Percentiles rank a stretch among this genome's conserved stretches.
These are phyloP conservation scores for Macropodus opercularis DNA, from an alignment of 2,797 vertebrate species.

Conservation along the genomic window DNA sequence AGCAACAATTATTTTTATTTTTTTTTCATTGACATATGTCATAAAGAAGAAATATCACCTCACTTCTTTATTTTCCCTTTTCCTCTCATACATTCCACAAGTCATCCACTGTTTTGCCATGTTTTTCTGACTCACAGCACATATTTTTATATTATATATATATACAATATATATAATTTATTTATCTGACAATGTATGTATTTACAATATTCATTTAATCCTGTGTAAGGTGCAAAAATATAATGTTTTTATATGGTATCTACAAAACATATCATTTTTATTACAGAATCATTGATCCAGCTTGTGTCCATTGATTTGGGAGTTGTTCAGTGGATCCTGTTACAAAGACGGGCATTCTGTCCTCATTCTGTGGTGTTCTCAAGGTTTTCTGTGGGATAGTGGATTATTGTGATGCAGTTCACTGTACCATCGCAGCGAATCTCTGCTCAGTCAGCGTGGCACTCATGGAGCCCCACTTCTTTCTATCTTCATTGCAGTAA, in stretches of 20 bases:
- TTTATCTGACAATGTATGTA: too few relatives aligned
- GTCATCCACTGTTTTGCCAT: neutral
- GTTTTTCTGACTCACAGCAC: too few relatives aligned
- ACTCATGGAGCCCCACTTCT: conserved; percentile 56
- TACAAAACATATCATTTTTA: neutral
- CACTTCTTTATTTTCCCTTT: too few relatives aligned
- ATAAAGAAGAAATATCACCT: neutral
- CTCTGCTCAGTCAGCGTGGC: conserved; percentile 53
- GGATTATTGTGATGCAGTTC: conserved; percentile 26
- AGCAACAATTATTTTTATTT: too few relatives aligned
- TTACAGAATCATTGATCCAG: too few relatives aligned
- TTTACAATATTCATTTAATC: neutral
- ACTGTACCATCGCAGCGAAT: conserved; percentile 20
- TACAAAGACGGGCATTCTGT: neutral
- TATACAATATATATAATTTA: too few relatives aligned
- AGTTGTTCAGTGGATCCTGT: neutral
- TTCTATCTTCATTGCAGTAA: conserved; percentile 61
- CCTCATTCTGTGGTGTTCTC: neutral
- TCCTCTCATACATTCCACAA: neutral
- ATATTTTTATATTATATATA: too few relatives aligned
- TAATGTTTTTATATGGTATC: neutral
- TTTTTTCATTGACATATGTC: too few relatives aligned
- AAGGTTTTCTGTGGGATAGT: conserved; percentile 21
- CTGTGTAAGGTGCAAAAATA: too few relatives aligned
- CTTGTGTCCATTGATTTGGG: too few relatives aligned